Evolutionary conservation across 2,797 vertebrate genomes (phyloP).

Genomic region (Bradypodion ventrale): DNA sequence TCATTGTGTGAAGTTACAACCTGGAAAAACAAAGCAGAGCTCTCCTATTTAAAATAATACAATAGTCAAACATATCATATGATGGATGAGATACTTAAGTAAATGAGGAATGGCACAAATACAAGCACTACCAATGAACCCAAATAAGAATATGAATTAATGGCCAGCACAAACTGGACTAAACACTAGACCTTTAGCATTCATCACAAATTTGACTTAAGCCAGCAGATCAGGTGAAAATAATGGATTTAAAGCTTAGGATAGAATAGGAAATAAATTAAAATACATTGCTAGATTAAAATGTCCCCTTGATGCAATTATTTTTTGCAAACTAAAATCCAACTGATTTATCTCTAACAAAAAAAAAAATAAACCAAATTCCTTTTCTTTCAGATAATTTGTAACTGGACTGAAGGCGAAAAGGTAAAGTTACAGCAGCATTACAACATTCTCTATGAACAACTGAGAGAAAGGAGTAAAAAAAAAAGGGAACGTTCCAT

Average conservation of each 20-base stretch:
- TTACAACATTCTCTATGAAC: conserved; percentile 75
- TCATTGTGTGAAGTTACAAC: conserved; percentile 77
- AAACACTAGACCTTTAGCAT: conserved; percentile 78
- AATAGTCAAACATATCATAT: conserved; percentile 73
- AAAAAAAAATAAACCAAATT: conserved; percentile 55
- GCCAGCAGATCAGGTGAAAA: conserved; percentile 74
- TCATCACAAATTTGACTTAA: conserved; percentile 75
- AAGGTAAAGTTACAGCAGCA: conserved; percentile 70
- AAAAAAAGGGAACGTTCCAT: conserved; percentile 68
- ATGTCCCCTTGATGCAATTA: conserved; percentile 62
- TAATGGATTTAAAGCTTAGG: conserved; percentile 69
- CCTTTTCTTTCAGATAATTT: conserved; percentile 60
- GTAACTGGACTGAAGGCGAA: conserved; percentile 69
- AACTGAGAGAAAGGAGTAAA: conserved; percentile 74
- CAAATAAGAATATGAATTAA: conserved; percentile 78
- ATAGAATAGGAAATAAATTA: conserved; percentile 58
- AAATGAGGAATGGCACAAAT: conserved; percentile 68
- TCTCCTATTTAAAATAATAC: conserved; percentile 73
- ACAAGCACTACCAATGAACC: conserved; percentile 75
- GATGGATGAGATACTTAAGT: conserved; percentile 64
- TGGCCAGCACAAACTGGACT: conserved; percentile 79
- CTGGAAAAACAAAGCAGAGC: conserved; percentile 70
- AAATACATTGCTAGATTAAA: conserved; percentile 69
- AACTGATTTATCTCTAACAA: conserved; percentile 65
- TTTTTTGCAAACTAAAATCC: conserved; percentile 69